Conservation (phyloP, 2,888 invertebrate species). For the Gortyna flavago region DNA sequence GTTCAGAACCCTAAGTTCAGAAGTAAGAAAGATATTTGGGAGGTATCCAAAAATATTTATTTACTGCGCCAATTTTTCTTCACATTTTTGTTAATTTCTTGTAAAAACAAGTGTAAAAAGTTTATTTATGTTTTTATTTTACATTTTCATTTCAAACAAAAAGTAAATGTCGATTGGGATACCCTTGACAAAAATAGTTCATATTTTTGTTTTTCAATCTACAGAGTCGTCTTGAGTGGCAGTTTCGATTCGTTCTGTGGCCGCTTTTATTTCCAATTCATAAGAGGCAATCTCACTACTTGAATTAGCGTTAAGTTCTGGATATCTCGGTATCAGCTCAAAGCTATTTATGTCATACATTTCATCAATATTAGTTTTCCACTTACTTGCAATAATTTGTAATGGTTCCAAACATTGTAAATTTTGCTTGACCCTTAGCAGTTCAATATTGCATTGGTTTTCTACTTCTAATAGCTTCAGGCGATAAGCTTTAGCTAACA, state of each 20-base stretch:
- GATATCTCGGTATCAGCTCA: slow-evolving; percentile 81
- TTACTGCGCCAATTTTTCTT: slow-evolving; percentile 5
- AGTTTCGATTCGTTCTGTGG: slow-evolving; percentile 61
- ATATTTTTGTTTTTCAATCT: slow-evolving; percentile 47
- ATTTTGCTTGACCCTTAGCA: slow-evolving; percentile 85
- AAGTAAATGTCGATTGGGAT: not conserved
- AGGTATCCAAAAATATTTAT: not conserved
- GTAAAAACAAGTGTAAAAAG: not conserved
- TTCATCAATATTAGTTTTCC: slow-evolving; percentile 78
- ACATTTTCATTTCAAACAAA: slow-evolving; percentile 15
- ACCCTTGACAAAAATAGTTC: not conserved
- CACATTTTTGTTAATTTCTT: not conserved
- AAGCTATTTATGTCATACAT: slow-evolving; percentile 78
- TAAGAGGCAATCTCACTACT: slow-evolving; percentile 72
- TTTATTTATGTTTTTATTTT: not conserved
- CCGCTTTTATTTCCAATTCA: slow-evolving; percentile 65
- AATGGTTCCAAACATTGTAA: slow-evolving; percentile 86
- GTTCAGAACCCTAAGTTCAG: not conserved
- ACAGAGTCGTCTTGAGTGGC: slow-evolving; percentile 64
- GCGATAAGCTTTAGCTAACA: slow-evolving; percentile 86
- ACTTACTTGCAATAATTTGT: slow-evolving; percentile 83
- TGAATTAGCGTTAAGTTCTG: slow-evolving; percentile 76
- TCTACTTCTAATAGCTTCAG: slow-evolving; percentile 86
- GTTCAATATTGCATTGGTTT: slow-evolving; percentile 87
- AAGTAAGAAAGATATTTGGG: not conserved